Base-by-base conservation (phyloP, 2,888 invertebrate genomes). In the Eugnorisma glareosa region DNA sequence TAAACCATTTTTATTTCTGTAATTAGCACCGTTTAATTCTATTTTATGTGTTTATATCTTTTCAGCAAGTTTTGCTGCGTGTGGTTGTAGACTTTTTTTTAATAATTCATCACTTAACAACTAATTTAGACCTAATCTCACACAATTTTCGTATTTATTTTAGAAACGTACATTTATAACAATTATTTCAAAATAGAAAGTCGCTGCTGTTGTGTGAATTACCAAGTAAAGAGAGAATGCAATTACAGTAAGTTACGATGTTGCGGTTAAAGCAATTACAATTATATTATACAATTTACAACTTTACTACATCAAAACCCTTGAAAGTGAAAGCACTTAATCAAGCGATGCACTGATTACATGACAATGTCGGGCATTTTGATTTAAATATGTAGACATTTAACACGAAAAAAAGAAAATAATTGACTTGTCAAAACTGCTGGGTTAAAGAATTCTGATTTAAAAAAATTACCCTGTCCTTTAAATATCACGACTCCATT, bases 181-280 rank as follows among this genome's bases (percentile, higher is more conserved):
- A 77, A 81, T 83, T 82, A 83, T 79, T 77, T n/a, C n/a, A 40
- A 72, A 79, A 63, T 78, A 81, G 86, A 88, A 89, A 88, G 86
- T 71, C 18, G 21, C 24, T 21, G 11, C 24, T 28, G 67, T 74
- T 75, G 67, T 77, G 73, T 70, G 71, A 71, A 68, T 64, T 28
- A 64, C 31, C 40, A 51, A 74, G 75, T 67, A 66, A 79, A 73
- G 70, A 77, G 79, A 79, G 75, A 86, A 80, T 74, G 45, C 63
- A 77, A 82, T 88, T 84, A 88, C 69, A 64, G 40, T 75, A 68
- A 75, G 74, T 77, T 77, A 76, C 76, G 57, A 57, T 73, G 66
- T 67, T 64, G 75, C 57, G 67, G 77, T 77, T 73, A 51, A 59
- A 54, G 74, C 59, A 71, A 88, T 73, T 79, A 70, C 61, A 67